phyloP scores from a whole-genome alignment of 2,113 vertebrate species.

The Python bivittatus region DNA sequence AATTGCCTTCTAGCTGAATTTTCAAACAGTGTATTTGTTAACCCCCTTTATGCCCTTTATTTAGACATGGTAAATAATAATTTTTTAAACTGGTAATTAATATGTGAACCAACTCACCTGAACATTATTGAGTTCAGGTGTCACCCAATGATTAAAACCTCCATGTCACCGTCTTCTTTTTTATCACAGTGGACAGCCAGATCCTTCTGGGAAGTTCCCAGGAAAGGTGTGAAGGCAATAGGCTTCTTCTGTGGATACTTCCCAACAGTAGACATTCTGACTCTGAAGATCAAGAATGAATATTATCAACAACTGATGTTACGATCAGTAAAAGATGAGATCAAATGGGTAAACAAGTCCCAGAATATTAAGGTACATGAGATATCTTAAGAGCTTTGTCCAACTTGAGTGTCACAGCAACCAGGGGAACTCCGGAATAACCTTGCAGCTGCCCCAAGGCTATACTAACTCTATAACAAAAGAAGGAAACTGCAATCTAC shows the following conservation, averaged over 20 bases:
- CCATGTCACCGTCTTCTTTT: background rate
- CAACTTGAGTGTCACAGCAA: background rate
- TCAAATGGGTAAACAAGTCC: too few species aligned
- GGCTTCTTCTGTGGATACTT: background rate
- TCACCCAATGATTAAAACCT: background rate
- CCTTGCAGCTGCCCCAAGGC: background rate
- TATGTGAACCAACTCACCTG: background rate
- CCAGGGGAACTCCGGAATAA: background rate
- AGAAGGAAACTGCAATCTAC: background rate
- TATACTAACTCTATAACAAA: background rate
- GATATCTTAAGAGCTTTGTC: background rate
- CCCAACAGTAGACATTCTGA: background rate
- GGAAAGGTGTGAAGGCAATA: background rate
- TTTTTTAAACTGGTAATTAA: background rate
- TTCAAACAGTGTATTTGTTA: background rate
- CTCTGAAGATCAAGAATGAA: background rate
- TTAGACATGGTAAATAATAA: background rate
- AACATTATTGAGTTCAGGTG: background rate
- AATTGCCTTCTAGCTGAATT: background rate
- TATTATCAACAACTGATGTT: background rate
- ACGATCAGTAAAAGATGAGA: background rate
- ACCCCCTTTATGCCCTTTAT: background rate
- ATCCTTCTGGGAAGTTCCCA: background rate
- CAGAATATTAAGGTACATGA: background rate
- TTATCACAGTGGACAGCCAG: background rate